Evolutionary conservation across 2,797 vertebrate species (phyloP).

Genomic region (Trachurus trachurus): DNA sequence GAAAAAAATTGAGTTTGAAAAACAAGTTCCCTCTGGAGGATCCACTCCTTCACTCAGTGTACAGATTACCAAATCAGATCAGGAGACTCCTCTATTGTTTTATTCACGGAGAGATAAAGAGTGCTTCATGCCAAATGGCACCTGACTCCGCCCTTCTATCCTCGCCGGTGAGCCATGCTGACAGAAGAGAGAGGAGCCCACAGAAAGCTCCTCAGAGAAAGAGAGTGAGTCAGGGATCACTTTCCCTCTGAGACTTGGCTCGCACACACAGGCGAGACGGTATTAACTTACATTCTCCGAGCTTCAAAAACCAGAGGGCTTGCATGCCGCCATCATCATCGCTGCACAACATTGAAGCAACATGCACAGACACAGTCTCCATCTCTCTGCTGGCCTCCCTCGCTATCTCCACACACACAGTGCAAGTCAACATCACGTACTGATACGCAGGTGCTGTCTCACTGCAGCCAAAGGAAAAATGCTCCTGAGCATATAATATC

Average conservation of each 20-base stretch:
- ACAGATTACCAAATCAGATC: conserved; percentile 26
- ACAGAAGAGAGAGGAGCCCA: conserved; percentile 45
- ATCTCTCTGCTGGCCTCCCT: conserved; percentile 15
- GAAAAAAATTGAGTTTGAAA: conserved; percentile 30
- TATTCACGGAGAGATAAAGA: conserved; percentile 37
- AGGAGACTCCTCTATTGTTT: conserved; percentile 39
- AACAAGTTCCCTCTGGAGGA: conserved; percentile 42
- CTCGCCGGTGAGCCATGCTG: conserved; percentile 45
- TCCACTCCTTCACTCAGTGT: conserved; percentile 9
- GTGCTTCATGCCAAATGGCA: conserved; percentile 47
- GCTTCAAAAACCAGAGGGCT: conserved; percentile 48
- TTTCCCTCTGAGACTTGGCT: conserved; percentile 57
- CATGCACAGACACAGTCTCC: conserved; percentile 54
- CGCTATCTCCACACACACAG: conserved; percentile 14
- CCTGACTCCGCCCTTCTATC: conserved; percentile 53
- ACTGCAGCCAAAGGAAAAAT: conserved; percentile 50
- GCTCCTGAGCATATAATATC: conserved; percentile 53
- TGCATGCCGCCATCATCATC: conserved; percentile 33
- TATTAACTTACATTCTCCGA: conserved; percentile 57
- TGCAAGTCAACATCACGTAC: conserved; percentile 4
- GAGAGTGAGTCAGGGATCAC: conserved; percentile 50
- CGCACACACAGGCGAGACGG: conserved; percentile 39
- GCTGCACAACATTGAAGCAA: conserved; percentile 44
- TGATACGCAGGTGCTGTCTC: conserved; percentile 38
- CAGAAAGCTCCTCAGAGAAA: conserved; percentile 49